A percentile compares a stretch with the other conserved stretches of the same genome.
phyloP scores from a whole-genome alignment of 2,113 vertebrate species.

The Gadus macrocephalus region DNA sequence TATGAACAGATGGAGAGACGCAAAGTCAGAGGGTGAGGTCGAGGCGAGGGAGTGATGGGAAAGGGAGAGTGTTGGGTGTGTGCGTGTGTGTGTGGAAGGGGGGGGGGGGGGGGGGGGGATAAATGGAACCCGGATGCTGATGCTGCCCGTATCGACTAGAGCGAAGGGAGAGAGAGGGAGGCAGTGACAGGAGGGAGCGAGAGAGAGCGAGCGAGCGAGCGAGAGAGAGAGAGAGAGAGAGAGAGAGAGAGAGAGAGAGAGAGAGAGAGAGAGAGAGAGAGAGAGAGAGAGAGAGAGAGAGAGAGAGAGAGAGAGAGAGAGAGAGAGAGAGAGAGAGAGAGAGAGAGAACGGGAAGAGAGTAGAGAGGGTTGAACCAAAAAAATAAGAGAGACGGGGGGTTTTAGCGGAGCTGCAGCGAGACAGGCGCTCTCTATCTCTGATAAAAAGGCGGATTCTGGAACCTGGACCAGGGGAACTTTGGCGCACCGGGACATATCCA shows the following conservation, averaged over 20 bases:
- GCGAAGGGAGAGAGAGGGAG: conserved; percentile 27
- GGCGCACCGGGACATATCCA: conserved; percentile 4
- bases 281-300: neutral
- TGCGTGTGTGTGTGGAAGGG: conserved; percentile 1
- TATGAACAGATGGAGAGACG: too few relatives aligned
- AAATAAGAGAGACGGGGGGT: conserved; percentile 2
- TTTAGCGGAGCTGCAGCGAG: neutral
- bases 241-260: neutral
- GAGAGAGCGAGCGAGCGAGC: conserved; percentile 25
- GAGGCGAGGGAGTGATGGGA: neutral
- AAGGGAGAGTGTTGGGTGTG: neutral
- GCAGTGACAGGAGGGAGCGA: conserved; percentile 26
- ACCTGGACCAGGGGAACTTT: neutral
- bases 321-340: neutral
- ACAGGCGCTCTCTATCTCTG: neutral
- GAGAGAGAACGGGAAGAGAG: neutral
- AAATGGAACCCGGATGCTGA: conserved; percentile 76
- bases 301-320: neutral
- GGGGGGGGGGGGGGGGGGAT: conserved; percentile 36
- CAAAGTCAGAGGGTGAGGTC: neutral
- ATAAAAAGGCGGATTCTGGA: too few relatives aligned
- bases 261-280: conserved; percentile 1
- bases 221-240: neutral
- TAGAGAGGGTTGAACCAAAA: neutral
- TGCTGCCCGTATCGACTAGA: conserved; percentile 65